phyloP scores from a whole-genome alignment of 2,113 vertebrate species.

The Eretmochelys imbricata region DNA sequence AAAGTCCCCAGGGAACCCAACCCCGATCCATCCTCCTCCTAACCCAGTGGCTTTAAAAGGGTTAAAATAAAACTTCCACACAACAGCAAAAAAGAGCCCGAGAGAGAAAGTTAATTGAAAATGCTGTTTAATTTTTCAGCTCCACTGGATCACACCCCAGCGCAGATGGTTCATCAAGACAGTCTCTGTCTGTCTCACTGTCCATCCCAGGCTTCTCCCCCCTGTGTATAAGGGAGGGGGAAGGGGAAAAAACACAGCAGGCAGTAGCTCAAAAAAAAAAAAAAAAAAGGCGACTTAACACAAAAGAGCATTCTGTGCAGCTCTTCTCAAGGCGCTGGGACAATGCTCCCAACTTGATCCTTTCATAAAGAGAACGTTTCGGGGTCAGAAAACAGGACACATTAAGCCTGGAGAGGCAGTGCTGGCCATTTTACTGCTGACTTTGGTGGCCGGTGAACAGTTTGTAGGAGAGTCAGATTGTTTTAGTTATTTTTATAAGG shows the following conservation, averaged over 20 bases:
- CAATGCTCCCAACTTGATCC: slow-evolving; percentile 87
- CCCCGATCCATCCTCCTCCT: not conserved
- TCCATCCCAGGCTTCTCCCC: slow-evolving; percentile 82
- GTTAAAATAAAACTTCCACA: slow-evolving; percentile 81
- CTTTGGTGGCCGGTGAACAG: slow-evolving; percentile 77
- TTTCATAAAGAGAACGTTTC: slow-evolving; percentile 90
- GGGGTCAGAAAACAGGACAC: slow-evolving; percentile 91
- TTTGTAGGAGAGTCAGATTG: slow-evolving; percentile 39
- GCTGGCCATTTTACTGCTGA: slow-evolving; percentile 87
- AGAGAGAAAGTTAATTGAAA: slow-evolving; percentile 88
- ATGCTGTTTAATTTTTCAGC: slow-evolving; percentile 87
- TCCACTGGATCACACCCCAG: slow-evolving; percentile 88
- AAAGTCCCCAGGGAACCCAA: not conserved
- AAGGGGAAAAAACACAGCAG: slow-evolving; percentile 81
- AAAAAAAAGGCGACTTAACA: slow-evolving; percentile 81
- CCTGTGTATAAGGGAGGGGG: slow-evolving; percentile 64
- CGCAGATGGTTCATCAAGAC: slow-evolving; percentile 96
- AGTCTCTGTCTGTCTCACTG: slow-evolving; percentile 83
- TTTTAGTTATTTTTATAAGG: slow-evolving; percentile 61
- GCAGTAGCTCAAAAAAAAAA: slow-evolving; percentile 87
- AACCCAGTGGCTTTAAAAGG: slow-evolving; percentile 73
- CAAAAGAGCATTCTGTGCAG: slow-evolving; percentile 95
- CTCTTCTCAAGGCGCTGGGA: slow-evolving; percentile 90
- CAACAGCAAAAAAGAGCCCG: slow-evolving; percentile 65
- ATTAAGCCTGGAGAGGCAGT: slow-evolving; percentile 86